Evolutionary conservation across 2,888 invertebrate genomes (phyloP).

Genomic region (Lycia hirtaria): DNA sequence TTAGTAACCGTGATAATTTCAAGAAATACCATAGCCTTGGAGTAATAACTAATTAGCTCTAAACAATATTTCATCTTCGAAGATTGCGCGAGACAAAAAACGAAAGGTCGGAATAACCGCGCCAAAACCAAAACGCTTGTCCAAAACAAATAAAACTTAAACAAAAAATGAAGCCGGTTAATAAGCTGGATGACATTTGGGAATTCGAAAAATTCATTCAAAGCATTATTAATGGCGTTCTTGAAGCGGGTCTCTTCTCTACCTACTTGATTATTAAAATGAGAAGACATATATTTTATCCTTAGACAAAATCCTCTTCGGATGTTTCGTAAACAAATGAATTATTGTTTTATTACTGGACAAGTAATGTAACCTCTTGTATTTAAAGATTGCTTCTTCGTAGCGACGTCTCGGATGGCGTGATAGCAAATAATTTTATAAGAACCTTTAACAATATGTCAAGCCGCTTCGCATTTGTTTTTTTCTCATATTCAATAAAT

Average conservation of each 20-base stretch:
- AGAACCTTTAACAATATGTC: constrained; percentile 82
- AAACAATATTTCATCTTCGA: constrained; percentile 81
- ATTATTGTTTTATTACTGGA: constrained; percentile 60
- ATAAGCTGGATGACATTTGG: constrained; percentile 85
- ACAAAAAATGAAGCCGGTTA: constrained; percentile 83
- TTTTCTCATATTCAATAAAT: constrained; percentile 81
- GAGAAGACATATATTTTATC: constrained; percentile 70
- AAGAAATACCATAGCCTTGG: constrained; percentile 68
- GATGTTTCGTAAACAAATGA: constrained; percentile 49
- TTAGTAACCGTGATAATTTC: constrained; percentile 55
- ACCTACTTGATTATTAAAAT: constrained; percentile 76
- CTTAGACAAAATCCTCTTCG: constrained; percentile 62
- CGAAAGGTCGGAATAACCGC: constrained; percentile 80
- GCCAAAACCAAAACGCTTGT: constrained; percentile 82
- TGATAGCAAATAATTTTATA: constrained; percentile 85
- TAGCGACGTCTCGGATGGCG: constrained; percentile 68
- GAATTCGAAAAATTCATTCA: constrained; percentile 83
- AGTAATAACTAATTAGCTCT: constrained; percentile 80
- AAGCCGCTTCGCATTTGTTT: constrained; percentile 67
- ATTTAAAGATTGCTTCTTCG: constrained; percentile 69
- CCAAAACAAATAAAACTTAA: constrained; percentile 81
- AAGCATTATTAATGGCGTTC: constrained; percentile 81
- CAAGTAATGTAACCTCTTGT: constrained; percentile 60
- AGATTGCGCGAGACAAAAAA: constrained; percentile 82
- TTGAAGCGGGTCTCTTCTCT: constrained; percentile 69